Conservation (phyloP, 1,140 invertebrate genomes). For the Lepidostoma basale region DNA sequence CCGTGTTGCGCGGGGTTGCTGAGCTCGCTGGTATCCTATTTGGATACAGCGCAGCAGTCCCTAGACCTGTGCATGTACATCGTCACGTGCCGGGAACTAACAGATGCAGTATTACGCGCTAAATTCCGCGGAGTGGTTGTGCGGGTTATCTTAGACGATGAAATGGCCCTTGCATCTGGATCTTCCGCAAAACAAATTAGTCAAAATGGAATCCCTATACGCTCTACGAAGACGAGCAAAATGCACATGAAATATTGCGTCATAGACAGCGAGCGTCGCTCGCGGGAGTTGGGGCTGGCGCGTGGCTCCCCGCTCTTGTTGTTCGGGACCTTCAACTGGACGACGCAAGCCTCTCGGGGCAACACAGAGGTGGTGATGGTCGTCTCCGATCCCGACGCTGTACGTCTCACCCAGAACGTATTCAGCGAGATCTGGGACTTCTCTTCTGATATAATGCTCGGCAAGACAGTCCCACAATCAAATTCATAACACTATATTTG, state of each 20-base stretch:
- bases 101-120: background rate
- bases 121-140: background rate
- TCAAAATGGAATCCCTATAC: background rate
- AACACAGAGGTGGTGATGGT: background rate
- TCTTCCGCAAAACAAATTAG: background rate
- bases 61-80: slow-evolving; percentile 8
- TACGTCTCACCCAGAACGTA: background rate
- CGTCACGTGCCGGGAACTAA: background rate
- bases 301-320: background rate
- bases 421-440: background rate
- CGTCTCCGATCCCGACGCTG: background rate
- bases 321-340: background rate
- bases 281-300: background rate
- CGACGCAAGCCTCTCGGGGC: background rate
- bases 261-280: background rate
- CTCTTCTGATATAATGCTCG: background rate
- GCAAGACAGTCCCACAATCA: background rate
- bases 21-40: no score
- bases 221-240: background rate
- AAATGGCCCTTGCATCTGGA: background rate
- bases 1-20: no score
- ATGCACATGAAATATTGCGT: slow-evolving; percentile 10
- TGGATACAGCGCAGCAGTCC: background rate
- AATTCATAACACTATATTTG: background rate
- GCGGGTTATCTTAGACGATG: background rate